These are phyloP conservation scores for Atrina japonica DNA, from an alignment of 2,888 invertebrate genomes.

Conservation along the genomic window DNA sequence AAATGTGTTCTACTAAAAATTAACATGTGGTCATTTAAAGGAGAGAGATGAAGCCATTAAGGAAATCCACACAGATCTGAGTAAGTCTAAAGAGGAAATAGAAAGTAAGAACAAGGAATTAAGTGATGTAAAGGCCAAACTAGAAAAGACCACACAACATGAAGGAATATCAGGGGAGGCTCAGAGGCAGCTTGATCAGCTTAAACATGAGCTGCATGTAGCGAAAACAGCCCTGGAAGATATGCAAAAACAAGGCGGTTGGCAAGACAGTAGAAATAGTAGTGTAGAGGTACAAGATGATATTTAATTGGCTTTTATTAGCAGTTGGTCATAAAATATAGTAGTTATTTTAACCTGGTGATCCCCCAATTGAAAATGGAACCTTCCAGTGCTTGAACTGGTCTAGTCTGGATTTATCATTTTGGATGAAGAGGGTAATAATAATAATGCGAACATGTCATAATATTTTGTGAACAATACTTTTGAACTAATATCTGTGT, in stretches of 20 bases:
- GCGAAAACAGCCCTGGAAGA: constrained; percentile 64
- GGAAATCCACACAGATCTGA: constrained; percentile 33
- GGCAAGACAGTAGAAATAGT: constrained; percentile 21
- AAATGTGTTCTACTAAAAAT: too few relatives aligned
- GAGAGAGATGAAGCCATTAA: constrained; percentile 44
- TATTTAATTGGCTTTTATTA: too few relatives aligned
- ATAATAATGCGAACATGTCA: too few relatives aligned
- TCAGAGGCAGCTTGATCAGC: constrained; percentile 64
- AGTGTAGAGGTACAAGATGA: constrained; percentile 23
- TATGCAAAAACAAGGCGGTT: constrained; percentile 48
- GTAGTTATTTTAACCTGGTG: too few relatives aligned
- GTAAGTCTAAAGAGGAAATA: constrained; percentile 40
- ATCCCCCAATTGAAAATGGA: too few relatives aligned
- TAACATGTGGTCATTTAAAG: constrained; percentile 7
- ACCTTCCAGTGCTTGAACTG: too few relatives aligned
- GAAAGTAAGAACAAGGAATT: constrained; percentile 53
- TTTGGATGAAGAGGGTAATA: too few relatives aligned
- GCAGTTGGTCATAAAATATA: too few relatives aligned
- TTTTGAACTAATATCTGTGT: too few relatives aligned
- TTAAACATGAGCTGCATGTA: constrained; percentile 63
- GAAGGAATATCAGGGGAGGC: constrained; percentile 54
- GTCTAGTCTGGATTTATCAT: too few relatives aligned
- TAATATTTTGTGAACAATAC: too few relatives aligned
- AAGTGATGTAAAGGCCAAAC: constrained; percentile 30
- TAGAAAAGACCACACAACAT: constrained; percentile 29